A percentile compares a stretch with the other conserved stretches of the same genome.
Conservation (phyloP, 2,888 invertebrate species). For the Thymelicus lineola region DNA sequence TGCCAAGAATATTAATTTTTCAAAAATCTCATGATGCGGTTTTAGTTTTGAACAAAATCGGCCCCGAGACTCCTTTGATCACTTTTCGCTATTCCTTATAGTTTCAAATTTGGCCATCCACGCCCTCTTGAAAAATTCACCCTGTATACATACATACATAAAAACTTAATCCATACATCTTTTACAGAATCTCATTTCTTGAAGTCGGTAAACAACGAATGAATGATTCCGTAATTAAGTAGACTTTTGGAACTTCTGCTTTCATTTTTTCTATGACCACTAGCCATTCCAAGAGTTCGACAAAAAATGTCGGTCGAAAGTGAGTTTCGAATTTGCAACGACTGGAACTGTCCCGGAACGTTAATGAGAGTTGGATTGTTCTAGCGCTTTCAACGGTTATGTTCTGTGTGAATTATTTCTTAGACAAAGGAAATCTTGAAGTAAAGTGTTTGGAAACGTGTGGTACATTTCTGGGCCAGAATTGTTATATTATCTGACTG, state of each 20-base stretch:
- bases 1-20: too few relatives aligned
- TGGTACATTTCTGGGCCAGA: not conserved
- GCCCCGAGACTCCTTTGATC: too few relatives aligned
- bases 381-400: slow-evolving; percentile 34
- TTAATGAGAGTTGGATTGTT: slow-evolving; percentile 54
- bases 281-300: slow-evolving; percentile 30
- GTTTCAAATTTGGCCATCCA: too few relatives aligned
- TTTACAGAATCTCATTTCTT: too few relatives aligned
- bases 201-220: too few relatives aligned
- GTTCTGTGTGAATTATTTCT: slow-evolving; percentile 23
- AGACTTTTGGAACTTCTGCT: not conserved
- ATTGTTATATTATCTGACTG: not conserved
- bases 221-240: too few relatives aligned
- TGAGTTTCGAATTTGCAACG: slow-evolving; percentile 59
- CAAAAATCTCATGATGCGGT: too few relatives aligned
- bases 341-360: slow-evolving; percentile 56
- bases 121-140: too few relatives aligned
- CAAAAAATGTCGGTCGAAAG: slow-evolving; percentile 55
- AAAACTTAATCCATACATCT: too few relatives aligned
- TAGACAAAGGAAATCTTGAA: slow-evolving; percentile 20
- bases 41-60: too few relatives aligned
- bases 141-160: too few relatives aligned
- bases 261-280: slow-evolving; percentile 11
- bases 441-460: slow-evolving; percentile 15
- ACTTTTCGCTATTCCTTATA: too few relatives aligned